Conservation (phyloP, 2,797 vertebrate species). For the Brachyrhaphis roseni region DNA sequence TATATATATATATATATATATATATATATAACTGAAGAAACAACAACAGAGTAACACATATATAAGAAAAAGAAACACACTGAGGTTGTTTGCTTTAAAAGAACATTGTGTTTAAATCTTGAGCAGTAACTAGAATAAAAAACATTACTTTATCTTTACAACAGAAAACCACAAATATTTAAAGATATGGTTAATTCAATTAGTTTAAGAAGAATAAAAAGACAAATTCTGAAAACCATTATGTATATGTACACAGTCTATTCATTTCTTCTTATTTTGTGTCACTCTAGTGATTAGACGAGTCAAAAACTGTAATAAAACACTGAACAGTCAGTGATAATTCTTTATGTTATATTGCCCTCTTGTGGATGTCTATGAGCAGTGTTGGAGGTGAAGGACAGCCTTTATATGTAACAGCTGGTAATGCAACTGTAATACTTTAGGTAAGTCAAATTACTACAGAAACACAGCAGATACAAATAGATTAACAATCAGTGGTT, state of each 20-base stretch:
- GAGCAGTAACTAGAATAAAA: not conserved
- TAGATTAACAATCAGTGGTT: not conserved
- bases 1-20: not conserved
- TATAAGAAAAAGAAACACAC: too few relatives aligned
- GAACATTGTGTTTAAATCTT: not conserved
- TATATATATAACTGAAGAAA: not conserved
- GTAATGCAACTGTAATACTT: not conserved
- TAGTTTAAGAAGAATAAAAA: not conserved
- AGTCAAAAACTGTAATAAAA: not conserved
- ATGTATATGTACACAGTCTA: not conserved
- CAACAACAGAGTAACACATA: not conserved
- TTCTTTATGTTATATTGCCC: slow-evolving; percentile 64
- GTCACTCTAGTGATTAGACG: not conserved
- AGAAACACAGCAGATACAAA: not conserved
- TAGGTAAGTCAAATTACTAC: not conserved
- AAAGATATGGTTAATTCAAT: not conserved
- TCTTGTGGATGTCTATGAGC: slow-evolving; percentile 53
- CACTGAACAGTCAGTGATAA: not conserved
- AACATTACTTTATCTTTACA: not conserved
- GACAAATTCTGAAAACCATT: not conserved
- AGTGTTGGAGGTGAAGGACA: not conserved
- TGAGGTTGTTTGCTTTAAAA: not conserved
- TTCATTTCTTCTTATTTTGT: not conserved
- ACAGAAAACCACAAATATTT: not conserved
- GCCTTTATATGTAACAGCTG: not conserved